Percentiles rank a stretch among this genome's conserved stretches.
Evolutionary conservation across 2,888 invertebrate species (phyloP).

Genomic region (Lasiommata megera): DNA sequence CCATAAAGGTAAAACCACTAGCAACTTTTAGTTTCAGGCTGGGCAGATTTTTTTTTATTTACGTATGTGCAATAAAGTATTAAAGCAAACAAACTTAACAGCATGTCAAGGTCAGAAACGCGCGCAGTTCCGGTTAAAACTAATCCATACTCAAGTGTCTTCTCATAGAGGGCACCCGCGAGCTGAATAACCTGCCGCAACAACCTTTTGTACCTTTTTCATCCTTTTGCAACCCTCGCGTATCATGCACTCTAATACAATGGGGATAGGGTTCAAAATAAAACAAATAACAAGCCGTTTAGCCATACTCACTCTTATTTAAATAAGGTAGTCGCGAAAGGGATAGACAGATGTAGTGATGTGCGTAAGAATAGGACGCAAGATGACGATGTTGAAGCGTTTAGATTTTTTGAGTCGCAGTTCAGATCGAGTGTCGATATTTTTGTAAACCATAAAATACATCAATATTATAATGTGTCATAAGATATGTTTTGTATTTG

Average conservation of each 20-base stretch:
- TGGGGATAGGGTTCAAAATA: constrained; percentile 47
- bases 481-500: no score
- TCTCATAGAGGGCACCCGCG: constrained; percentile 53
- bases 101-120: constrained; percentile 23
- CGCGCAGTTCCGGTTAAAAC: constrained; percentile 55
- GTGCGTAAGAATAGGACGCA: constrained; percentile 53
- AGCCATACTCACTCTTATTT: constrained; percentile 72
- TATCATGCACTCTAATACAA: constrained; percentile 43
- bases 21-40: no score
- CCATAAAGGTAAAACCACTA: no score
- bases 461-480: no score
- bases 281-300: constrained; percentile 37
- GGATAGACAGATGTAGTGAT: constrained; percentile 52
- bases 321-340: constrained; percentile 76
- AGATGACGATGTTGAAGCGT: constrained; percentile 64
- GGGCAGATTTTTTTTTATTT: no score
- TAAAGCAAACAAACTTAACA: constrained; percentile 7
- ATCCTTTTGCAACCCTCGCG: constrained; percentile 38
- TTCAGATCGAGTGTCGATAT: constrained; percentile 13
- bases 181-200: constrained; percentile 59
- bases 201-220: constrained; percentile 54
- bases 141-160: constrained; percentile 62
- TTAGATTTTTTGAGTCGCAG: constrained; percentile 60
- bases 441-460: background rate
- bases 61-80: no score